Evolutionary conservation across 2,113 vertebrate species (phyloP), one percentile per base, ranked within the genome.

Genomic region (Turnix velox): DNA sequence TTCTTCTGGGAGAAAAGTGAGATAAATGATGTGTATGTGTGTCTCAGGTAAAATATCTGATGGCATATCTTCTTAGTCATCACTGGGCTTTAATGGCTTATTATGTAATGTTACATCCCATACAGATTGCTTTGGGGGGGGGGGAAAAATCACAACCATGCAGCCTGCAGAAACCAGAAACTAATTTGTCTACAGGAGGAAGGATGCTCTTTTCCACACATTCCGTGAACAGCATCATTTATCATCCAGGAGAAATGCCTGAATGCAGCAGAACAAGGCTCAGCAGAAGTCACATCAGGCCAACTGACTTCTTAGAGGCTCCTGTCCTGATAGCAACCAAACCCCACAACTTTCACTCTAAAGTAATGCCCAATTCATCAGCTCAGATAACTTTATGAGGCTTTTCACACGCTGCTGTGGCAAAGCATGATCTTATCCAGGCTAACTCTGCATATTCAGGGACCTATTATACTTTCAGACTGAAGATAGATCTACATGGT

Each of bases 1-100:
- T 96, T 96, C 63, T 95, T 35, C 74, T 61, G 28, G 22, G 74
- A 92, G 67, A 76, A 96, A 96, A 97, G 90, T 95, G 89, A 97
- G 84, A 95, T 96, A 87, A 82, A 95, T 84, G 68, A 90, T 94
- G 45, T 75, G 40, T 87, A 51, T 14, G 10, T 30, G 58, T 82
- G 84, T 87, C 74, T 82, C 12, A 4, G 66, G 77, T 88, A 63
- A 96, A 96, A 83, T 90, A 92, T 87, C 93, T 95, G 84, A 95
- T 96, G 37, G 55, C 55, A 94, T 95, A 87, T 78, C 89, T 94
- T 96, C 73, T 86, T 69, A 94, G 91, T 90, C 94, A 91, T 95
- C 90, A 77, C 49, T 73, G 63, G 58, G 91, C 57, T 93, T 97
- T 94, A 96, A 95, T 96, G 10, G 46, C 35, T 27, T 61, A 78